Evolutionary conservation across 2,797 vertebrate species (phyloP).

Genomic region (Pyrocephalus nanus): DNA sequence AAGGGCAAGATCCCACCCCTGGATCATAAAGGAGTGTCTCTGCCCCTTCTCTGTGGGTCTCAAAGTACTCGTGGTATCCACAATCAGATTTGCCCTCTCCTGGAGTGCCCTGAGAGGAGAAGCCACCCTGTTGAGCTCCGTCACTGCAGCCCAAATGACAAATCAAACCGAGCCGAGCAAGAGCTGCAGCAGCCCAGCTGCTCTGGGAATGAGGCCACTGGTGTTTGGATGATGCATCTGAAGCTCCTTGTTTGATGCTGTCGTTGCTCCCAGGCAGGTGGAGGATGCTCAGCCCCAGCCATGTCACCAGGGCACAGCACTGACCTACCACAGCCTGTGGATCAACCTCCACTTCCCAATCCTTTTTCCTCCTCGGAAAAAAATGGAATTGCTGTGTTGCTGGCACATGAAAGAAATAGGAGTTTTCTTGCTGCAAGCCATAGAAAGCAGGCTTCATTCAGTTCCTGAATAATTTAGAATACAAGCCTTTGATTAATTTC

Average conservation of each 20-base stretch:
- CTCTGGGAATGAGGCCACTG: accelerated
- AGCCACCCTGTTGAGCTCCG: accelerated
- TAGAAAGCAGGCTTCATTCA: conserved; percentile 63
- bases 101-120: background rate
- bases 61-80: accelerated
- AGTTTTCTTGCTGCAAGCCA: conserved; percentile 61
- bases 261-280: accelerated
- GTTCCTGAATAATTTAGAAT: conserved; percentile 73
- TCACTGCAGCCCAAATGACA: background rate
- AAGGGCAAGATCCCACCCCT: background rate
- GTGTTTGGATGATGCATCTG: accelerated
- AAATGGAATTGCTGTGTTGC: background rate
- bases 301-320: accelerated
- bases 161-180: accelerated
- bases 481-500: conserved; percentile 64
- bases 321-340: accelerated
- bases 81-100: accelerated
- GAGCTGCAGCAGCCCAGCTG: background rate
- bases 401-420: conserved; percentile 41
- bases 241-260: accelerated
- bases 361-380: background rate
- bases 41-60: background rate
- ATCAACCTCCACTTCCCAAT: accelerated
- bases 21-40: background rate
- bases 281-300: background rate